Evolutionary conservation across 2,797 vertebrate genomes (phyloP).

Genomic region (Sebastes taczanowskii): DNA sequence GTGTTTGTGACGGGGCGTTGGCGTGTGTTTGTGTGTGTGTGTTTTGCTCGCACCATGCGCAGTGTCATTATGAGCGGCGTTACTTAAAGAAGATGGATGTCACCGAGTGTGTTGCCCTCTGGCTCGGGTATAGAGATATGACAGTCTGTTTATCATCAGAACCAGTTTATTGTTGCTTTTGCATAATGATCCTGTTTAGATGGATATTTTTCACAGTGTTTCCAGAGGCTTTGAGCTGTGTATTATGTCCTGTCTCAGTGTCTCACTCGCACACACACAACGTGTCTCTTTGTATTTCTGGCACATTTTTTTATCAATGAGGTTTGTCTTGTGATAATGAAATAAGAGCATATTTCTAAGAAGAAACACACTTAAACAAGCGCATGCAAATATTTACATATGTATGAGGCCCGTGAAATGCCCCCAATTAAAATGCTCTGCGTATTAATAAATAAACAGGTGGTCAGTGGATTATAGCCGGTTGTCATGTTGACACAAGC

Average conservation of each 20-base stretch:
- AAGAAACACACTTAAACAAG: not conserved
- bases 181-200: conserved; percentile 73
- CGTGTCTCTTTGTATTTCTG: conserved; percentile 16
- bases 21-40: conserved; percentile 37
- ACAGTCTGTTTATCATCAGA: conserved; percentile 73
- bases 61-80: conserved; percentile 64
- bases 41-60: conserved; percentile 44
- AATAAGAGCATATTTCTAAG: not conserved
- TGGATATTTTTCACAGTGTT: conserved; percentile 58
- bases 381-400: conserved; percentile 19
- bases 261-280: conserved; percentile 12
- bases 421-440: conserved; percentile 18
- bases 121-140: conserved; percentile 69
- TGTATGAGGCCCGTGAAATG: conserved; percentile 20
- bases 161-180: conserved; percentile 75
- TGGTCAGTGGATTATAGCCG: conserved; percentile 10
- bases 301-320: conserved; percentile 4
- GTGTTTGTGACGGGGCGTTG: conserved; percentile 19
- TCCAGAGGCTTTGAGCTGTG: conserved; percentile 54
- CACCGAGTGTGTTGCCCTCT: conserved; percentile 70
- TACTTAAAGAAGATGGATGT: conserved; percentile 80
- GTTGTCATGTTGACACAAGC: conserved; percentile 26
- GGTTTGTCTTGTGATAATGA: conserved; percentile 10
- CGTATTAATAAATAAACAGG: conserved; percentile 21
- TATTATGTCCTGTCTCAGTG: conserved; percentile 32